Percentiles rank a stretch among this genome's conserved stretches.
Evolutionary conservation across 2,113 vertebrate species (phyloP).

Genomic region (Cyprinus carpio): DNA sequence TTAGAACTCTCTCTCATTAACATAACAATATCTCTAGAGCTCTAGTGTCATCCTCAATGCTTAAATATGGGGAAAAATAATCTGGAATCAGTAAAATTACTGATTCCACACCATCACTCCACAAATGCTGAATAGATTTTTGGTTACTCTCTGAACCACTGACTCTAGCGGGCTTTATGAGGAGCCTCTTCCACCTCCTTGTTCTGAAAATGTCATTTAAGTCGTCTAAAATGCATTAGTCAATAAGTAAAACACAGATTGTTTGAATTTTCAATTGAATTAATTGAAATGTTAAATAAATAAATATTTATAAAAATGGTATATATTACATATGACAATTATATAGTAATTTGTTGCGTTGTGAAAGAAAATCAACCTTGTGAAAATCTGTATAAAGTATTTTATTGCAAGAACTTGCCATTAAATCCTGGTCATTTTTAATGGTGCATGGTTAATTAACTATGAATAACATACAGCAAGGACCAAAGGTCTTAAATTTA

Average conservation of each 20-base stretch:
- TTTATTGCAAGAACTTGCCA: background rate
- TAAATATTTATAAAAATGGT: no score
- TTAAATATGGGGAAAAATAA: background rate
- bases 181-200: background rate
- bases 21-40: conserved; percentile 24
- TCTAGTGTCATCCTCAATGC: background rate
- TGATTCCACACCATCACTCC: background rate
- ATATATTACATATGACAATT: no score
- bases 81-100: background rate
- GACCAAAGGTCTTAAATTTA: no score
- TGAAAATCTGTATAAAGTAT: background rate
- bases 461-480: no score
- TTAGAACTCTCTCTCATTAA: conserved; percentile 6
- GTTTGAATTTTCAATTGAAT: no score
- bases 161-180: conserved; percentile 36
- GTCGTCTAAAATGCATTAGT: conserved; percentile 16
- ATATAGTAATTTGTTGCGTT: no score
- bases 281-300: no score
- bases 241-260: conserved; percentile 28
- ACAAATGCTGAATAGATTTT: conserved; percentile 19
- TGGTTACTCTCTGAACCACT: conserved; percentile 50
- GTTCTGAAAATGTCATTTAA: background rate
- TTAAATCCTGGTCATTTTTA: no score
- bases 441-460: no score
- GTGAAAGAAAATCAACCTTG: no score